Conservation (phyloP, 2,113 vertebrate genomes). For the Corydoras maculifer region DNA sequence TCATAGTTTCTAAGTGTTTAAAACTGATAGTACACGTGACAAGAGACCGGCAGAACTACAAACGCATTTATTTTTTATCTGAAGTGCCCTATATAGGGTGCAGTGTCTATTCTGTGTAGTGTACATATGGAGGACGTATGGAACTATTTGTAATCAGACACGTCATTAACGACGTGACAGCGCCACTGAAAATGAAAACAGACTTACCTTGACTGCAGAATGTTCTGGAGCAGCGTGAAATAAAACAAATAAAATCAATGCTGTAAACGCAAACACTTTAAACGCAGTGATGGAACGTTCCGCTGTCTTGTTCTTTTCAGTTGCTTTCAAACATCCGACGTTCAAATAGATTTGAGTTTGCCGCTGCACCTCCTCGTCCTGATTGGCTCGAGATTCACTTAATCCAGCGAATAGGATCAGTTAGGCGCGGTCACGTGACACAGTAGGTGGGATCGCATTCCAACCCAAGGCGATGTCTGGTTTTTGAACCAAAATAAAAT, state of each 20-base stretch:
- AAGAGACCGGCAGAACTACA: neutral
- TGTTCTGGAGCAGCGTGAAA: neutral
- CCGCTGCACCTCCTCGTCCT: slow-evolving; percentile 25
- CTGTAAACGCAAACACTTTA: neutral
- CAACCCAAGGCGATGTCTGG: neutral
- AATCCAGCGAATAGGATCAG: slow-evolving; percentile 40
- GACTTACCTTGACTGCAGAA: slow-evolving; percentile 2
- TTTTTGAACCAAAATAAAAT: slow-evolving; percentile 64
- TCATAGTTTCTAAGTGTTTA: too few species aligned
- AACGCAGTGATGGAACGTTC: slow-evolving; percentile 12
- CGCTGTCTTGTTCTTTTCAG: neutral
- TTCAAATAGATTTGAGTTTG: slow-evolving; percentile 48
- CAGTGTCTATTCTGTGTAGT: neutral
- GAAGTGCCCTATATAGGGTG: neutral
- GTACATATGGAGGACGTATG: neutral
- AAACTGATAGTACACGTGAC: neutral
- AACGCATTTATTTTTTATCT: neutral
- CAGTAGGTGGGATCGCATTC: neutral
- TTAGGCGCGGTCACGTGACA: neutral
- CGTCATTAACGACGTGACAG: neutral
- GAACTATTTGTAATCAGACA: neutral
- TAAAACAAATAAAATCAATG: neutral
- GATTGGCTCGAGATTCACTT: slow-evolving; percentile 56
- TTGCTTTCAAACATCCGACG: neutral
- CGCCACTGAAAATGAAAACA: neutral